Conservation (phyloP, 2,888 invertebrate species). For the Tridacna crocea region DNA sequence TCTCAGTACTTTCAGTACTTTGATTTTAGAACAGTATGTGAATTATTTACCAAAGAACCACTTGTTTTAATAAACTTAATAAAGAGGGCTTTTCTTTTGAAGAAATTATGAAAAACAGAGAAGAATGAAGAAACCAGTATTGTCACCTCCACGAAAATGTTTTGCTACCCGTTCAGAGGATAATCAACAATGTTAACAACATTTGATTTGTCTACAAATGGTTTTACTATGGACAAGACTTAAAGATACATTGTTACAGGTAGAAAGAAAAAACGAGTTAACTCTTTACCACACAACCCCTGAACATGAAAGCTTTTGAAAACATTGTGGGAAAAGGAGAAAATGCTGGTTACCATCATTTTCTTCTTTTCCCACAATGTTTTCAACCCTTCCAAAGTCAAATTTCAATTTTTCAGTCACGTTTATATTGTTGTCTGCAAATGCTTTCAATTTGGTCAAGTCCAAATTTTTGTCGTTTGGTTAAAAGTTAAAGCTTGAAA, state of each 20-base stretch:
- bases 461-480: too few species aligned
- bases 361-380: not conserved
- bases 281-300: not conserved
- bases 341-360: not conserved
- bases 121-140: too few species aligned
- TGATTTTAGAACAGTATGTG: too few species aligned
- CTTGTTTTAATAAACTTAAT: not conserved
- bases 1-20: too few species aligned
- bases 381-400: not conserved
- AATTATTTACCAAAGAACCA: not conserved
- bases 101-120: too few species aligned
- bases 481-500: too few species aligned
- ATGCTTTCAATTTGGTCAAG: too few species aligned
- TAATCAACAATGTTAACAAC: too few species aligned
- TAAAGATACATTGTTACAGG: not conserved
- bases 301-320: not conserved
- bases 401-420: not conserved
- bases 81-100: not conserved
- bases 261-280: not conserved
- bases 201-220: too few species aligned
- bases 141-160: too few species aligned
- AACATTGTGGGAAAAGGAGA: slow-evolving; percentile 5
- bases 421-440: not conserved
- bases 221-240: too few species aligned
- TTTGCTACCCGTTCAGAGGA: not conserved